Base-by-base conservation (phyloP, 1,140 invertebrate species). In the Acromyrmex charruanus region DNA sequence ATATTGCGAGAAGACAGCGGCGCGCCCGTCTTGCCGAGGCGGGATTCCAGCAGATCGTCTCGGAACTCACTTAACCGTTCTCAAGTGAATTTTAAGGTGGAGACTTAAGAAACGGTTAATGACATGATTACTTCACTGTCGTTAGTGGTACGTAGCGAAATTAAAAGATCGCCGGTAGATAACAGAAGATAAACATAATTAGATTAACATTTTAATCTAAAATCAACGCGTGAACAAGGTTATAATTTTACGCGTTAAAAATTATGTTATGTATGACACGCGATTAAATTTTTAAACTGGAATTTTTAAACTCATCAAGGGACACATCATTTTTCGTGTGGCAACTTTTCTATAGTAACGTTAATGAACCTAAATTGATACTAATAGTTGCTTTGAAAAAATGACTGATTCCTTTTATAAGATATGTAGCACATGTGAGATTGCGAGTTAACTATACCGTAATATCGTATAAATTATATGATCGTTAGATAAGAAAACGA, bases 1-100 rank as follows among this genome's bases (percentile, higher is more conserved):
- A 75, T 84, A 63, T 84, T 77, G 39, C 81, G 81, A 61, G 25
- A 31, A 53, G 16, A 35, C 55, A 44, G n/a, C 21, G 31, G 31
- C n/a, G 72, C 31, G 55, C n/a, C 39, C 35, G 9, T 16, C 39
- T 39, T 9, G 39, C 7, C 10, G 39, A 77, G n/a, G 16, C 39
- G 66, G 39, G 39, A 77, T 77, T 49, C 58, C 28, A 25, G 21
- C 35, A 35, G n/a, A 59, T 9, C 21, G 58, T 39, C 35, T 25
- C 31, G 65, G 3, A 58, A 81, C 35, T 58, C 49, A 10, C 68
- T 80, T 68, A 69, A 80, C 44, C n/a, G n/a, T 44, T 39, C 31
- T 6, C 49, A n/a, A 39, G n/a, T 25, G 31, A 18, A 69, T 81
- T 51, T 81, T 25, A 35, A 69, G n/a, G 0, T n/a, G n/a, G 31